These are phyloP conservation scores for Salticus scenicus DNA, from an alignment of 2,888 invertebrate species.

Conservation along the genomic window DNA sequence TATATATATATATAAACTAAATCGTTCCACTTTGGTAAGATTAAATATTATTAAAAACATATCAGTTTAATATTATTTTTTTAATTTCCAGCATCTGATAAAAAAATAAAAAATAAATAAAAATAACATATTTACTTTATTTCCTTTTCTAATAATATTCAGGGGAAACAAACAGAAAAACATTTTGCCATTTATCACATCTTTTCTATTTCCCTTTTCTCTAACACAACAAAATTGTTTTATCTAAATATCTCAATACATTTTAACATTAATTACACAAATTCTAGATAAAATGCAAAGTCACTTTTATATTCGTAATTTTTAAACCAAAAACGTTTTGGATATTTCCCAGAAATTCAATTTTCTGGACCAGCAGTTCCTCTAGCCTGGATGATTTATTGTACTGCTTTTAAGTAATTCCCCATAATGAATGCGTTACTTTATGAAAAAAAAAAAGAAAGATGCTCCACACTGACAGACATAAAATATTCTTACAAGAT, in stretches of 20 bases:
- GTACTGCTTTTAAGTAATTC: constrained; percentile 6
- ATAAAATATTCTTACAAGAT: background rate
- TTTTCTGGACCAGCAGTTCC: constrained; percentile 15
- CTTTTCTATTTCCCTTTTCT: too few species aligned
- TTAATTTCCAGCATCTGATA: too few species aligned
- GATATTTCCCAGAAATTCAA: constrained; percentile 15
- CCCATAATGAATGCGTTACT: background rate
- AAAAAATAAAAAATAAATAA: too few species aligned
- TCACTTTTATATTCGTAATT: background rate
- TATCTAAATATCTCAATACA: background rate
- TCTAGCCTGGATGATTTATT: background rate
- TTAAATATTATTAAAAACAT: too few species aligned
- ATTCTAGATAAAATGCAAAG: background rate
- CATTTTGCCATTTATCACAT: too few species aligned
- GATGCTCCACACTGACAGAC: background rate
- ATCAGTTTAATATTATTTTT: too few species aligned
- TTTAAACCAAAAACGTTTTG: background rate
- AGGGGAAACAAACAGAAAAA: too few species aligned
- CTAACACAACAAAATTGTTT: too few species aligned
- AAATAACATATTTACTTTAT: too few species aligned
- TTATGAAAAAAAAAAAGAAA: background rate
- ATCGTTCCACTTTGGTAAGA: too few species aligned
- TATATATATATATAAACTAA: too few species aligned
- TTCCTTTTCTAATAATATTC: too few species aligned
- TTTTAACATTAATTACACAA: background rate